These are phyloP conservation scores for Pelobates cultripes DNA, from an alignment of 2,797 vertebrate species.

Conservation along the genomic window DNA sequence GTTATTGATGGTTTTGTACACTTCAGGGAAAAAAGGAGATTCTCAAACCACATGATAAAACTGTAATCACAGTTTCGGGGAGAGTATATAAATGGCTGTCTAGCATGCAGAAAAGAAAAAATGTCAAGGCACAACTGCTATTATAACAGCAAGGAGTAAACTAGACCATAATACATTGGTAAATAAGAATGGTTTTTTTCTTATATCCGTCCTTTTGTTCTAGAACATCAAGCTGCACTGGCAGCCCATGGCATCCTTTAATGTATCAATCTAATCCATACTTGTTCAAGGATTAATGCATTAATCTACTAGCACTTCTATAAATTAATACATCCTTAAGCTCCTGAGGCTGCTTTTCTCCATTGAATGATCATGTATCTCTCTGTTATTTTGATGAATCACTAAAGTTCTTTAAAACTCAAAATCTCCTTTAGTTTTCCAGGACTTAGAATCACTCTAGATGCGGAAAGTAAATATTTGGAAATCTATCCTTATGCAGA, in stretches of 20 bases:
- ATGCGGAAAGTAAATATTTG: not conserved
- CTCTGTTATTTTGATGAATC: not conserved
- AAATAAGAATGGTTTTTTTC: too few species aligned
- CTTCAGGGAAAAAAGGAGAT: conserved; percentile 43
- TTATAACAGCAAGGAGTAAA: not conserved
- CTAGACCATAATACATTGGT: too few species aligned
- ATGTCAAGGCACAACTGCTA: not conserved
- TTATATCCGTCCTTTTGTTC: too few species aligned
- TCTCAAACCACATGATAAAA: conserved; percentile 34
- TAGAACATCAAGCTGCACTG: too few species aligned
- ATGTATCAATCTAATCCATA: not conserved
- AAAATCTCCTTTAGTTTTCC: not conserved
- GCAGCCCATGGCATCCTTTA: too few species aligned
- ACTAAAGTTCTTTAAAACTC: not conserved
- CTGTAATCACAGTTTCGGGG: conserved; percentile 16
- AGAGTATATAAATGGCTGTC: conserved; percentile 8
- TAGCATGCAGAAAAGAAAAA: not conserved
- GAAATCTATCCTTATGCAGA: not conserved
- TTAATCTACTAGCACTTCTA: not conserved
- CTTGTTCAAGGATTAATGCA: not conserved
- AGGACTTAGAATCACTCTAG: not conserved
- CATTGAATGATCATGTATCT: not conserved
- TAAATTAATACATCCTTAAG: not conserved
- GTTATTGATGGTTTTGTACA: conserved; percentile 48
- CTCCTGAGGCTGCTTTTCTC: not conserved